phyloP scores from a whole-genome alignment of 2,113 vertebrate genomes.

The Hirundichthys speculiger region DNA sequence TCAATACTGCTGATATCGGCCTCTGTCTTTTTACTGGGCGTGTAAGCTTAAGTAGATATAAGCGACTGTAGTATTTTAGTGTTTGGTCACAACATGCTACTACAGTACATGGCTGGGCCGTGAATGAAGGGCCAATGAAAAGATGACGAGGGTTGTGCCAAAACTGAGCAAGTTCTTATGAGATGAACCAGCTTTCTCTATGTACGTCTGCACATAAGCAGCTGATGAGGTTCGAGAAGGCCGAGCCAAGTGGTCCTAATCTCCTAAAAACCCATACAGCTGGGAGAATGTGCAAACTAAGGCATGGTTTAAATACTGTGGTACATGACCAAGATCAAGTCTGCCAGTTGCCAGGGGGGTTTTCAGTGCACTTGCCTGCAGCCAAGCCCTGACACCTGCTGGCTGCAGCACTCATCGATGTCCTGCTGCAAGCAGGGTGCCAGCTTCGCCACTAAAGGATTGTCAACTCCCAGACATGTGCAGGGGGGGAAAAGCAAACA shows the following conservation, averaged over 20 bases:
- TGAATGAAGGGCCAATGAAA: too few species aligned
- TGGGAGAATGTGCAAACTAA: constrained; percentile 63
- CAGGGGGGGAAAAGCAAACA: constrained; percentile 40
- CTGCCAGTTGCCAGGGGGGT: constrained; percentile 48
- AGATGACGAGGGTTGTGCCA: constrained; percentile 49
- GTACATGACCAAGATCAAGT: constrained; percentile 62
- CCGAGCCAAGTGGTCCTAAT: constrained; percentile 33
- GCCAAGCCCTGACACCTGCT: constrained; percentile 56
- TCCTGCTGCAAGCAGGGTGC: constrained; percentile 52
- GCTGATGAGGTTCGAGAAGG: constrained; percentile 57
- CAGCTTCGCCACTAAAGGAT: constrained; percentile 66
- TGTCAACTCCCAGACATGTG: constrained; percentile 66
- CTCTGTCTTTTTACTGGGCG: background rate
- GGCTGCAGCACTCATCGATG: constrained; percentile 54
- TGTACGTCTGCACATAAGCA: constrained; percentile 45
- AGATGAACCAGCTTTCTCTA: constrained; percentile 35
- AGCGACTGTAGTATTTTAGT: too few species aligned
- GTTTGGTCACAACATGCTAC: background rate
- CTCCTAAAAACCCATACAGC: constrained; percentile 41
- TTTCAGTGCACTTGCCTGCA: constrained; percentile 39
- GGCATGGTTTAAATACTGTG: constrained; percentile 48
- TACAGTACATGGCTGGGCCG: background rate
- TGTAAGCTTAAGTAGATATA: background rate
- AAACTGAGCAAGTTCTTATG: constrained; percentile 47
- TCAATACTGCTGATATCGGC: too few species aligned